Evolutionary conservation across 2,797 vertebrate genomes (phyloP).

Genomic region (Zalophus californianus): DNA sequence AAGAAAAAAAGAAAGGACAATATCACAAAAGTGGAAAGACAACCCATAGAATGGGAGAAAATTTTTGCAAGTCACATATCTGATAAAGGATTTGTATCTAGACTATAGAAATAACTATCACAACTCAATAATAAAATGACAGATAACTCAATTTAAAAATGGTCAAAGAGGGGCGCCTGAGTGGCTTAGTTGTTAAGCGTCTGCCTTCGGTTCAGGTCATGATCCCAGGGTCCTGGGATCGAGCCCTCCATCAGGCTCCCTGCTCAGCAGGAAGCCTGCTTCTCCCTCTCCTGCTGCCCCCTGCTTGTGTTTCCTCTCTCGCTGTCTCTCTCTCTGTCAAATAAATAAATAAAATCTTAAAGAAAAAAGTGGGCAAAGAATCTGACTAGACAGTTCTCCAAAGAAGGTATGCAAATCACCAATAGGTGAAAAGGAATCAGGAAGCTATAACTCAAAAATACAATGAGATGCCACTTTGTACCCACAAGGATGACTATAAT

Average conservation of each 20-base stretch:
- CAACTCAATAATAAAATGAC: not conserved
- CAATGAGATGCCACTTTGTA: not conserved
- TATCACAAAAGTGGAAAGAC: not conserved
- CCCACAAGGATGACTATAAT: not conserved
- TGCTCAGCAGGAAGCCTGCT: no score
- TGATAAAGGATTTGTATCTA: not conserved
- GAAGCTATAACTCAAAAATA: not conserved
- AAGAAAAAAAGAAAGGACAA: not conserved
- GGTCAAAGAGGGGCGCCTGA: not conserved
- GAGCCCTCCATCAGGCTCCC: no score
- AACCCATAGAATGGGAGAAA: not conserved
- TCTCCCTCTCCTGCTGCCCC: no score
- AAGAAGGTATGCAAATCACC: not conserved
- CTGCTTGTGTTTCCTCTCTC: no score
- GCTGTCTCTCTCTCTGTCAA: no score
- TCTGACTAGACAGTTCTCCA: not conserved
- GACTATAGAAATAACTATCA: not conserved
- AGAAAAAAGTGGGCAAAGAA: not conserved
- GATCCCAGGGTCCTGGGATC: no score
- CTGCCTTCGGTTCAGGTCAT: no score
- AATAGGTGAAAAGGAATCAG: not conserved
- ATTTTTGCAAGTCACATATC: not conserved
- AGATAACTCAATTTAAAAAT: not conserved
- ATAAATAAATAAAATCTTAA: no score
- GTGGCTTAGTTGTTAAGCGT: no score